Evolutionary conservation across 2,888 invertebrate genomes (phyloP).

Genomic region (Platerodrilus igneus): DNA sequence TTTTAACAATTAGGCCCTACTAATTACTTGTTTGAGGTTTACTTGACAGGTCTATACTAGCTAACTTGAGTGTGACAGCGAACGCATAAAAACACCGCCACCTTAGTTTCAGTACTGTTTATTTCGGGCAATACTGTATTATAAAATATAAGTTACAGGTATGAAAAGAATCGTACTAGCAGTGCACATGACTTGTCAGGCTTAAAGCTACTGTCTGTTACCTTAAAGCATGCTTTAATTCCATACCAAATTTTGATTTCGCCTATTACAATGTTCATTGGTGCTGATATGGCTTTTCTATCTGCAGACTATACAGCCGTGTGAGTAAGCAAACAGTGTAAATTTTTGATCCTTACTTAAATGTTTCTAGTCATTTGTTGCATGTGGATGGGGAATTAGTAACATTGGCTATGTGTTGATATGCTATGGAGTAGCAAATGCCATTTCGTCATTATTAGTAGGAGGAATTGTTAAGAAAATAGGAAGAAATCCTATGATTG

Average conservation of each 20-base stretch:
- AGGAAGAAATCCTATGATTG: slow-evolving; percentile 75
- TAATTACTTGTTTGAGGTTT: too few relatives aligned
- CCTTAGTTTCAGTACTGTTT: too few relatives aligned
- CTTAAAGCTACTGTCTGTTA: slow-evolving; percentile 65
- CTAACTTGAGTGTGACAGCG: too few relatives aligned
- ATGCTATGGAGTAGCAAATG: slow-evolving; percentile 84
- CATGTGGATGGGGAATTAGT: slow-evolving; percentile 82
- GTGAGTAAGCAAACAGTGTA: too few relatives aligned
- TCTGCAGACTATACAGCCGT: slow-evolving; percentile 80
- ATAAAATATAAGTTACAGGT: slow-evolving; percentile 46
- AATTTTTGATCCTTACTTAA: too few relatives aligned
- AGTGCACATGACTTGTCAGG: slow-evolving; percentile 62
- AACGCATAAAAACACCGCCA: too few relatives aligned
- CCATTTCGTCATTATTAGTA: slow-evolving; percentile 76
- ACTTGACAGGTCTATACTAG: too few relatives aligned
- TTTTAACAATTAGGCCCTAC: too few relatives aligned
- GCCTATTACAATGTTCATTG: slow-evolving; percentile 90
- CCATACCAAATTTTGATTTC: slow-evolving; percentile 78
- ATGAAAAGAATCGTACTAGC: slow-evolving; percentile 56
- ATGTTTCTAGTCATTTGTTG: slow-evolving; percentile 74
- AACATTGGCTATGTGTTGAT: slow-evolving; percentile 94
- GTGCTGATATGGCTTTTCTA: slow-evolving; percentile 89
- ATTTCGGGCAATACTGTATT: too few relatives aligned
- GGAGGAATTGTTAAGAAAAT: slow-evolving; percentile 75
- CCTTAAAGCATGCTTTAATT: slow-evolving; percentile 69